These are phyloP conservation scores for Sebastes goodei DNA, from an alignment of 2,797 vertebrate species.

Conservation along the genomic window DNA sequence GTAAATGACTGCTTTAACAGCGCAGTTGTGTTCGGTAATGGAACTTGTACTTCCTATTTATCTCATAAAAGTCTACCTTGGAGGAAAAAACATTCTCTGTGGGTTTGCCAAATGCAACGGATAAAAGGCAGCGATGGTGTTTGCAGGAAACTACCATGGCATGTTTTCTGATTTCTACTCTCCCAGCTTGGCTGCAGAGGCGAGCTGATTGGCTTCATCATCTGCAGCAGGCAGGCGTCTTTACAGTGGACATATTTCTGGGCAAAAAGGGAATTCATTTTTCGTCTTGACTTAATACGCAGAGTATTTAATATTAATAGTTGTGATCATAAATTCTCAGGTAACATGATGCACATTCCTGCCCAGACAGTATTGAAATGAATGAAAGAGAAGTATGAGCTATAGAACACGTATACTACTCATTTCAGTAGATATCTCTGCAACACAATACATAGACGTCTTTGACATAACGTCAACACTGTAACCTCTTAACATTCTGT, in stretches of 20 bases:
- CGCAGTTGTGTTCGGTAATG: slow-evolving; percentile 7
- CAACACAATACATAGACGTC: too few species aligned
- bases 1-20: slow-evolving; percentile 26
- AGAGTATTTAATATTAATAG: not conserved
- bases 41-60: slow-evolving; percentile 13
- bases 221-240: slow-evolving; percentile 23
- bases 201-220: slow-evolving; percentile 21
- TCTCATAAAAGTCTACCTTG: slow-evolving; percentile 21
- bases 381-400: slow-evolving; percentile 24
- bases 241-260: slow-evolving; percentile 12
- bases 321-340: slow-evolving; percentile 5
- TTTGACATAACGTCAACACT: not conserved
- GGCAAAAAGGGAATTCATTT: slow-evolving; percentile 40
- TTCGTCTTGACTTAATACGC: slow-evolving; percentile 16
- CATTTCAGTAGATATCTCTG: not conserved
- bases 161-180: not conserved
- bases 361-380: not conserved
- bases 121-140: slow-evolving; percentile 1
- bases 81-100: slow-evolving; percentile 15
- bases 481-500: not conserved
- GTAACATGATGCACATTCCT: not conserved
- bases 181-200: slow-evolving; percentile 13
- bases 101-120: slow-evolving; percentile 19
- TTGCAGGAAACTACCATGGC: slow-evolving; percentile 8
- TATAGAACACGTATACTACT: not conserved